Evolutionary conservation across 2,888 invertebrate species (phyloP).

Genomic region (Altica lythri): DNA sequence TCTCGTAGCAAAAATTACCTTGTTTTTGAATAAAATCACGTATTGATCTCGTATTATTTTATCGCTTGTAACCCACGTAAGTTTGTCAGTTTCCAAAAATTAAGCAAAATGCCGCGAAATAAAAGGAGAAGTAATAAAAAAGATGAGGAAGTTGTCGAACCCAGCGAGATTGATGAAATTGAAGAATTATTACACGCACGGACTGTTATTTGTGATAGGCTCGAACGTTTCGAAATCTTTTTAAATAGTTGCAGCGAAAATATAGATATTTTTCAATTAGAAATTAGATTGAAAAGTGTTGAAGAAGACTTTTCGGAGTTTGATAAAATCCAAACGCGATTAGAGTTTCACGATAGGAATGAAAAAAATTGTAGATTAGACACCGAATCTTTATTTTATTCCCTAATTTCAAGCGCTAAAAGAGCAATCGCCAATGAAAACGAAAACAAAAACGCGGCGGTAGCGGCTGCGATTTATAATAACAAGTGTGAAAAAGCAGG

Average conservation of each 20-base stretch:
- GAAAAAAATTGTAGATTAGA: not conserved
- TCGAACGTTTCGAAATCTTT: not conserved
- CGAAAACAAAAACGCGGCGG: not conserved
- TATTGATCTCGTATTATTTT: too few species aligned
- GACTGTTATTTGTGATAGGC: not conserved
- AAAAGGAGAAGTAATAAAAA: too few species aligned
- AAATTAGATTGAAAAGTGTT: not conserved
- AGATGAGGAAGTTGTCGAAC: too few species aligned
- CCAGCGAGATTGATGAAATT: not conserved
- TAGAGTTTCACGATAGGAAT: not conserved
- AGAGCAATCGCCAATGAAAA: not conserved
- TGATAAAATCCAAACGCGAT: not conserved
- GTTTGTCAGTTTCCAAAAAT: too few species aligned
- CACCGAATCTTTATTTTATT: not conserved
- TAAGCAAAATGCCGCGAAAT: too few species aligned
- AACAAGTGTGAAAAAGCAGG: not conserved
- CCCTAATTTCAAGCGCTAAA: not conserved
- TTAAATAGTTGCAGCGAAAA: too few species aligned
- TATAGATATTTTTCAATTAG: not conserved
- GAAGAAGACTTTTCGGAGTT: not conserved
- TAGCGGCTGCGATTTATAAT: not conserved
- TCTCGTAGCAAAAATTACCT: too few species aligned
- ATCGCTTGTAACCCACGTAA: too few species aligned
- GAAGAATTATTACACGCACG: not conserved
- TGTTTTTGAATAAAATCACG: too few species aligned